phyloP scores from a whole-genome alignment of 2,888 invertebrate species.

The Phrixothrix hirtus region DNA sequence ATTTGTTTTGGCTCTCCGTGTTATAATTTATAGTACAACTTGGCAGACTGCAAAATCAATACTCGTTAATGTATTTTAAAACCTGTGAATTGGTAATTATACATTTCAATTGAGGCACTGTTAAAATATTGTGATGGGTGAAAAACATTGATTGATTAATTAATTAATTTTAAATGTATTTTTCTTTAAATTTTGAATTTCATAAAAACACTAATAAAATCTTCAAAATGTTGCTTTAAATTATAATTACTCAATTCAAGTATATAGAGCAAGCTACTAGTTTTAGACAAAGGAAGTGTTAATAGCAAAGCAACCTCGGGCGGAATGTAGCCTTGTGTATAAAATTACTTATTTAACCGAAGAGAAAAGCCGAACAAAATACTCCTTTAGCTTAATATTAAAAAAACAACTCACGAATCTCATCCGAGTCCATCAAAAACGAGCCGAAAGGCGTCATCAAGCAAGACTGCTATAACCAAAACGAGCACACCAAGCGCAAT shows the following conservation, averaged over 20 bases:
- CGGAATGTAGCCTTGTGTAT: slow-evolving; percentile 19
- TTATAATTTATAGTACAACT: slow-evolving; percentile 5
- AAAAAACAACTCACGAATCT: slow-evolving; percentile 41
- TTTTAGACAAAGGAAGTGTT: slow-evolving; percentile 34
- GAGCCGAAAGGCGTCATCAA: slow-evolving; percentile 48
- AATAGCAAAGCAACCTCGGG: slow-evolving; percentile 26
- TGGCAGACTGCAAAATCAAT: no score
- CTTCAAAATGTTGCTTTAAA: no score
- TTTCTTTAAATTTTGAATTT: neutral
- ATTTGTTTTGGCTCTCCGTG: slow-evolving; percentile 40
- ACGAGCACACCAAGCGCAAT: slow-evolving; percentile 49
- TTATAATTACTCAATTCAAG: slow-evolving; percentile 20
- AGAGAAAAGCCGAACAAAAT: slow-evolving; percentile 1
- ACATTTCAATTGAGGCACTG: no score
- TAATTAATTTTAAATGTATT: no score
- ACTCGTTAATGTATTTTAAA: no score
- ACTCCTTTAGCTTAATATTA: no score
- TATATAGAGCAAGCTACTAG: slow-evolving; percentile 24
- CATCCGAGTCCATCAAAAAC: slow-evolving; percentile 40
- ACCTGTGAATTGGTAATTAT: no score
- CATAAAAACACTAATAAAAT: no score
- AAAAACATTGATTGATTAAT: no score
- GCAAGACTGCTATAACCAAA: slow-evolving; percentile 40
- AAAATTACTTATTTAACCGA: slow-evolving; percentile 35
- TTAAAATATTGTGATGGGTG: no score